Evolutionary conservation across 2,113 vertebrate species (phyloP).

Genomic region (Ceyx cyanopectus): DNA sequence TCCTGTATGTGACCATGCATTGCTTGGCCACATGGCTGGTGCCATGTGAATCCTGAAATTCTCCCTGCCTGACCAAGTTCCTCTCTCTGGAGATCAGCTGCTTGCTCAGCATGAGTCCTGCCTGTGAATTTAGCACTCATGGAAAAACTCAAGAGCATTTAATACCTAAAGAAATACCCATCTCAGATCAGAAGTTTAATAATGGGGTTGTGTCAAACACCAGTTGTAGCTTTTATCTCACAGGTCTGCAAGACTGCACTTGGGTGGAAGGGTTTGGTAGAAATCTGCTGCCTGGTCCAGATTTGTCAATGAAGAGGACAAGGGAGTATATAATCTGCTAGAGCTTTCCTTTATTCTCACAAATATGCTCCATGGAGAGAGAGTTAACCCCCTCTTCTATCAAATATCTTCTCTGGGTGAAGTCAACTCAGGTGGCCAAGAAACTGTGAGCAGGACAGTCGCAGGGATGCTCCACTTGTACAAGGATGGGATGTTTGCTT

Average conservation of each 20-base stretch:
- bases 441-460: neutral
- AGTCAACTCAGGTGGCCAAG: neutral
- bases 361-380: neutral
- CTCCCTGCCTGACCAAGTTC: neutral
- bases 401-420: neutral
- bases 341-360: neutral
- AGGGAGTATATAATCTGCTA: neutral
- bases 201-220: neutral
- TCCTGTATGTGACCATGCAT: neutral
- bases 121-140: neutral
- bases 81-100: neutral
- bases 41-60: neutral
- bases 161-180: neutral
- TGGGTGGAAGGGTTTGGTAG: neutral
- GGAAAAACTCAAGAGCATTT: neutral
- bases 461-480: rapidly evolving
- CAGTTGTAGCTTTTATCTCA: neutral
- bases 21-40: rapidly evolving
- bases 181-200: neutral
- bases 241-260: neutral
- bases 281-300: neutral
- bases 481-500: rapidly evolving
- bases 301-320: neutral
- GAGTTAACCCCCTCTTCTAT: neutral
- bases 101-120: neutral